These are phyloP conservation scores for Chamaetylas fuelleborni DNA, from an alignment of 2,113 vertebrate genomes.

Conservation along the genomic window DNA sequence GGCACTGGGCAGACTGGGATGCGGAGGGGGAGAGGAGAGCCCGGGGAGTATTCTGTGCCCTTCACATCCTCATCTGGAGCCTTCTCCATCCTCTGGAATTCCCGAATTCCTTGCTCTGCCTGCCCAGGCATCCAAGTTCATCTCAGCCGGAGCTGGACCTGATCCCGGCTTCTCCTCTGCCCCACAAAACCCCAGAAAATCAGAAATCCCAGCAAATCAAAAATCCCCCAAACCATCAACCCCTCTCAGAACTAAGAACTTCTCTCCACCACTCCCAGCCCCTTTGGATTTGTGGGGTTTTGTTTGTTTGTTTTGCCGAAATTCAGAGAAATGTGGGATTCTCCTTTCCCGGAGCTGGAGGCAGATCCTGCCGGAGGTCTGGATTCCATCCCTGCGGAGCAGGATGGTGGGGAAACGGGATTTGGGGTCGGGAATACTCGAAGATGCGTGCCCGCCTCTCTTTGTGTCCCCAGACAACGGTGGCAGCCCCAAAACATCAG, in stretches of 20 bases:
- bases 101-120: not conserved
- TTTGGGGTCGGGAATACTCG: not conserved
- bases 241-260: fast-evolving
- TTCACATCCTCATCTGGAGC: not conserved
- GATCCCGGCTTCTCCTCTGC: not conserved
- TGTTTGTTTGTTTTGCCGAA: not conserved
- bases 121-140: fast-evolving
- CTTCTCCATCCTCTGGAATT: not conserved
- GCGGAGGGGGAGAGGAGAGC: fast-evolving
- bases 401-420: not conserved
- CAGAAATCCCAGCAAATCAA: not conserved
- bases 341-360: not conserved
- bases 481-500: not conserved
- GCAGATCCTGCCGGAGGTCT: not conserved
- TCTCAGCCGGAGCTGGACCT: fast-evolving
- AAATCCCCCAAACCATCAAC: fast-evolving
- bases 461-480: fast-evolving
- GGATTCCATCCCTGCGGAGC: not conserved
- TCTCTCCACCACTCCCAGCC: not conserved
- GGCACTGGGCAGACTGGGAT: not conserved
- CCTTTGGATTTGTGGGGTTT: fast-evolving
- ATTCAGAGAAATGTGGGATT: not conserved
- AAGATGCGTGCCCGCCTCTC: fast-evolving
- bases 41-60: not conserved
- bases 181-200: not conserved